Conservation (phyloP, 2,113 vertebrate genomes). For the Pseudolaguvia tuberculata region DNA sequence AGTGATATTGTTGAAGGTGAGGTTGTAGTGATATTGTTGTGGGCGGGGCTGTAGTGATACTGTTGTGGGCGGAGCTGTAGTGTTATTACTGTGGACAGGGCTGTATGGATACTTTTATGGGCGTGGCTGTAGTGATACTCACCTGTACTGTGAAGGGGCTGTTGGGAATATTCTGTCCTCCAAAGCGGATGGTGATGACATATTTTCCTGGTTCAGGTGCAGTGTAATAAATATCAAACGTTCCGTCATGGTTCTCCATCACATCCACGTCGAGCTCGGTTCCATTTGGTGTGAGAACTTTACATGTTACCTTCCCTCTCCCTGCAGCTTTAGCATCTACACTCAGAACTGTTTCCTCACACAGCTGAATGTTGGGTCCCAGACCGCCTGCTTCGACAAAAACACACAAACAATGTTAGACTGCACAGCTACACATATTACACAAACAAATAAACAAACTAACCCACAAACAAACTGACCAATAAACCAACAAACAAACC, state of each 20-base stretch:
- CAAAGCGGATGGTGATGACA: slow-evolving; percentile 87
- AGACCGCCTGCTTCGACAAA: slow-evolving; percentile 68
- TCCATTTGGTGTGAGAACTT: slow-evolving; percentile 80
- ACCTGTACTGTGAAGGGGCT: slow-evolving; percentile 89
- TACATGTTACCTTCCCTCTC: slow-evolving; percentile 89
- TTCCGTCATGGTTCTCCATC: slow-evolving; percentile 79
- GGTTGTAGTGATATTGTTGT: too few species aligned
- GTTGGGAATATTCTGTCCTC: slow-evolving; percentile 86
- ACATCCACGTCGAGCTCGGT: slow-evolving; percentile 83
- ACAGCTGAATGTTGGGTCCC: slow-evolving; percentile 76
- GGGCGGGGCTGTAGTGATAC: too few species aligned
- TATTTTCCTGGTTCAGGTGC: slow-evolving; percentile 89
- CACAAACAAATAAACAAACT: neutral
- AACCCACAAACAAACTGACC: neutral
- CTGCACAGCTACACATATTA: neutral
- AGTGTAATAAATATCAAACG: slow-evolving; percentile 91
- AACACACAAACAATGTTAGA: neutral
- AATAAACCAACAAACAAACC: neutral
- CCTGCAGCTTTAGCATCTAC: slow-evolving; percentile 84
- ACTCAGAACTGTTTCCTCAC: slow-evolving; percentile 78
- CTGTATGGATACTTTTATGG: neutral
- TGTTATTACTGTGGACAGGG: neutral
- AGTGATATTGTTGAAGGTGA: too few species aligned
- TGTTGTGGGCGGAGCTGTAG: too few species aligned
- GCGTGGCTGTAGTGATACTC: slow-evolving; percentile 49